A percentile compares a stretch with the other conserved stretches of the same genome.
These are phyloP conservation scores for Buphagus erythrorhynchus DNA, from an alignment of 2,797 vertebrate genomes.

Conservation along the genomic window DNA sequence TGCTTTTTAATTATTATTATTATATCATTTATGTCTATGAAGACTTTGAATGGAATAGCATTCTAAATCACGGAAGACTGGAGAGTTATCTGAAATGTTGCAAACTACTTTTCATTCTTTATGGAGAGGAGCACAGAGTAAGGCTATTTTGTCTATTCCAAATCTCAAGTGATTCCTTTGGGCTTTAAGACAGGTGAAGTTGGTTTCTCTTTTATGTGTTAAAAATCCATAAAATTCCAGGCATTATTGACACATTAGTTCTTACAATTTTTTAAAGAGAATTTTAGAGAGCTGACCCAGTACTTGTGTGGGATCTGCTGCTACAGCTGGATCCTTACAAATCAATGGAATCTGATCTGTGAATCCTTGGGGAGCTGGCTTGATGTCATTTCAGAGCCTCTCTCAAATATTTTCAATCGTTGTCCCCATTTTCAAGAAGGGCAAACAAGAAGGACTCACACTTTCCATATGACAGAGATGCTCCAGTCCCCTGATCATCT, in stretches of 20 bases:
- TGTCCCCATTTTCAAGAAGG: neutral
- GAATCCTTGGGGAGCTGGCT: neutral
- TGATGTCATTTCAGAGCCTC: neutral
- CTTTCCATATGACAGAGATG: neutral
- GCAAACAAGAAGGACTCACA: neutral
- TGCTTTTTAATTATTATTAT: neutral
- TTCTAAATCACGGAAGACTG: neutral
- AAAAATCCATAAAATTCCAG: neutral
- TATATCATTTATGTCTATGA: neutral
- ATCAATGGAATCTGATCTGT: neutral
- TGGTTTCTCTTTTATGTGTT: neutral
- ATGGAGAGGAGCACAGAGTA: neutral
- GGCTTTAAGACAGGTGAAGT: neutral
- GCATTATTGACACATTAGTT: neutral
- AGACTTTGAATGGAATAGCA: neutral
- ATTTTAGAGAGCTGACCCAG: neutral
- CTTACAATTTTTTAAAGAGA: neutral
- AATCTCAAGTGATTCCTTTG: neutral
- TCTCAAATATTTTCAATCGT: accelerated
- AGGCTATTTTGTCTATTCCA: neutral
- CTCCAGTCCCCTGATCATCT: neutral
- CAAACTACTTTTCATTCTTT: neutral
- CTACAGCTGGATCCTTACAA: neutral
- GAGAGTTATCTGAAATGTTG: neutral
- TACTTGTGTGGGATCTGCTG: neutral